A percentile compares a stretch with the other conserved stretches of the same genome.
phyloP scores from a whole-genome alignment of 2,888 invertebrate genomes.

The Callimorpha dominula region DNA sequence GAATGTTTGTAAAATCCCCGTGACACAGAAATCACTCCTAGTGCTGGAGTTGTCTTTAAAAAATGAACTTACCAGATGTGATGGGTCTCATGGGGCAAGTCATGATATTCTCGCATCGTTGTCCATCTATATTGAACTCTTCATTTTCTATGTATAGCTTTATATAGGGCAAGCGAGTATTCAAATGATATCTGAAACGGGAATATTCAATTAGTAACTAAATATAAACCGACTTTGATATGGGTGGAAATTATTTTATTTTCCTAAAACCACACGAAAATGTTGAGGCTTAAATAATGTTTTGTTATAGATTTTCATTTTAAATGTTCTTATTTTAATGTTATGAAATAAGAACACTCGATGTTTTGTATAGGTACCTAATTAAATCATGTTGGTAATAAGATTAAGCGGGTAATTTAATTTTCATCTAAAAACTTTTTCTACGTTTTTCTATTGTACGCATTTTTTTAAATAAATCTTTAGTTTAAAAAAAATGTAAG shows the following conservation, averaged over 20 bases:
- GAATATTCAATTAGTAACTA: conserved; percentile 13
- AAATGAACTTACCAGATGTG: conserved; percentile 88
- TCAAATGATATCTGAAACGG: conserved; percentile 90
- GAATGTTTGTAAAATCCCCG: too few relatives aligned
- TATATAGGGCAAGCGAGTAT: conserved; percentile 95
- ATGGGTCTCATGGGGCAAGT: conserved; percentile 97
- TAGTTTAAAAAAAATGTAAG: too few relatives aligned
- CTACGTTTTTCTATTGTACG: too few relatives aligned
- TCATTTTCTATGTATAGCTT: conserved; percentile 97
- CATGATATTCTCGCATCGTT: conserved; percentile 97
- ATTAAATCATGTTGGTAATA: too few relatives aligned
- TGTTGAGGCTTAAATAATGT: background rate
- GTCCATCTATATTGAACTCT: conserved; percentile 97
- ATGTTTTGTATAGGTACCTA: too few relatives aligned
- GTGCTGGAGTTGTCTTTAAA: too few relatives aligned
- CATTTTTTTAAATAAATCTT: too few relatives aligned
- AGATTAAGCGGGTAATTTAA: too few relatives aligned
- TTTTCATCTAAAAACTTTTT: too few relatives aligned
- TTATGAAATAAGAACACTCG: too few relatives aligned
- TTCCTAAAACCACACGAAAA: conserved; percentile 2
- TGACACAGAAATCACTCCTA: too few relatives aligned
- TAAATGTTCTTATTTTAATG: too few relatives aligned
- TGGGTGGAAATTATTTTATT: background rate
- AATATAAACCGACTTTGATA: background rate
- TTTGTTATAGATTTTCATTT: background rate